Percentiles rank a stretch among this genome's conserved stretches.
Evolutionary conservation across 1,140 invertebrate species (phyloP).

Genomic region (Apis dorsata): DNA sequence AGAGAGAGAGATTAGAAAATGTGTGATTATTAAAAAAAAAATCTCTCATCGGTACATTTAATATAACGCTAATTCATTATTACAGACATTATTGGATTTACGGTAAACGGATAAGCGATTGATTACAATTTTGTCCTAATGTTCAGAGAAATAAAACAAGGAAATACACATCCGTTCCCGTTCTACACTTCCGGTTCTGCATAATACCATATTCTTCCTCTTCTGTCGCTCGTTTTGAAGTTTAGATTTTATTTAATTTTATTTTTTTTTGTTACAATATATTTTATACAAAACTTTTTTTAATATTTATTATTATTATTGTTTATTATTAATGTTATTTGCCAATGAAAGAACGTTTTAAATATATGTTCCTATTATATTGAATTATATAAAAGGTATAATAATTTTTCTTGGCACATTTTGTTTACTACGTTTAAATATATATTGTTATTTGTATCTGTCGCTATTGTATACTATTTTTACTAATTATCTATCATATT

Average conservation of each 20-base stretch:
- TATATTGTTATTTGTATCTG: too few species aligned
- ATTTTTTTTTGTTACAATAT: background rate
- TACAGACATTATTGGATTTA: conserved; percentile 62
- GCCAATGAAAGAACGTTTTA: background rate
- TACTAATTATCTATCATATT: background rate
- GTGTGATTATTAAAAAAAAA: conserved; percentile 39
- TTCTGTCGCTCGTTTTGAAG: background rate
- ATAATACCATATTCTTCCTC: conserved; percentile 10
- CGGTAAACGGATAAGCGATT: conserved; percentile 62
- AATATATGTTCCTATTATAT: background rate
- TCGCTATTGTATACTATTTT: background rate
- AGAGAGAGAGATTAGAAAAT: background rate
- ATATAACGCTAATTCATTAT: conserved; percentile 64
- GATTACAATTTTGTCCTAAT: conserved; percentile 66
- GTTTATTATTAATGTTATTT: too few species aligned
- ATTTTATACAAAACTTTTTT: background rate
- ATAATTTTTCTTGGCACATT: background rate
- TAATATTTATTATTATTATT: background rate
- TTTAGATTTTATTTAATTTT: background rate
- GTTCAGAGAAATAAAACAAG: conserved; percentile 64
- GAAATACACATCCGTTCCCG: conserved; percentile 54
- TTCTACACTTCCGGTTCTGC: conserved; percentile 32
- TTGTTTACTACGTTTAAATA: background rate
- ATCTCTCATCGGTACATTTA: conserved; percentile 61
- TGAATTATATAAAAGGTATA: background rate